These are phyloP conservation scores for Heterotilapia buettikoferi DNA, from an alignment of 2,113 vertebrate genomes.

Conservation along the genomic window DNA sequence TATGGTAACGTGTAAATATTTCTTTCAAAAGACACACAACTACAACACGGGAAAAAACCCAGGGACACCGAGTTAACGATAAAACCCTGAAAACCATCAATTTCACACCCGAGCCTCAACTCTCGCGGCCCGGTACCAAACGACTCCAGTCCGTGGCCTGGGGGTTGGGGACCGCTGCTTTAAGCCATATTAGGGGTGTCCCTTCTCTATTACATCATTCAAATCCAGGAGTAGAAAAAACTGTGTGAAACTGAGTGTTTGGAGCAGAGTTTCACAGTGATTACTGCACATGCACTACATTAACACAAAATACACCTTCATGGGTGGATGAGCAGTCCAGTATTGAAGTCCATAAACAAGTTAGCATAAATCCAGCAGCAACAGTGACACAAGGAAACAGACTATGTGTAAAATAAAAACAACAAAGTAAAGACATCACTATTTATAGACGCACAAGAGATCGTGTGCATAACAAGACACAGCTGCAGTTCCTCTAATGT, in stretches of 20 bases:
- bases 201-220: background rate
- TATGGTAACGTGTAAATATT: background rate
- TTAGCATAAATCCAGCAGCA: background rate
- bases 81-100: background rate
- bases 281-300: background rate
- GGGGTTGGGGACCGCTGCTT: background rate
- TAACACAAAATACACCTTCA: background rate
- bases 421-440: background rate
- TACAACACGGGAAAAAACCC: background rate
- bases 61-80: background rate
- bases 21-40: background rate
- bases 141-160: background rate
- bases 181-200: background rate
- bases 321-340: background rate
- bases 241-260: background rate
- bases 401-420: background rate
- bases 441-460: background rate
- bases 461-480: fast-evolving
- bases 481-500: background rate
- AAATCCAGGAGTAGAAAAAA: background rate
- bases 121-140: fast-evolving
- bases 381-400: background rate
- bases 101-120: background rate
- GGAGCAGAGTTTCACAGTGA: background rate
- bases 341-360: background rate